Evolutionary conservation across 1,140 invertebrate genomes (phyloP), one percentile per base, ranked within the genome.

Genomic region (Neocloeon triangulifer): DNA sequence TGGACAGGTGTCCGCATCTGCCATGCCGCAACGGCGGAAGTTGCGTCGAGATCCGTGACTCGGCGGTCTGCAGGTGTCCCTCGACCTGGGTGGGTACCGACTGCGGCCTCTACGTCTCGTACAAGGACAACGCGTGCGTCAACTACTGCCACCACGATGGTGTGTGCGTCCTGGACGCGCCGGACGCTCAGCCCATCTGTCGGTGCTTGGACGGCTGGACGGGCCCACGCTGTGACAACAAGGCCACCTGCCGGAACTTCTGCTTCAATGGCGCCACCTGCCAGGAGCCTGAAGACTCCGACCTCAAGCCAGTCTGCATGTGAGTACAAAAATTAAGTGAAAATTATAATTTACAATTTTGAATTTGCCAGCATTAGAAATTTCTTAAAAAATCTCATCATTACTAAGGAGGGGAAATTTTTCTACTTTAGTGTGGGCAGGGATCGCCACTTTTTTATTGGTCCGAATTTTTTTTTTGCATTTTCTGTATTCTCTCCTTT

Each of bases 51-150:
- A 40, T 43, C 8, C 38, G 43, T 12, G 39, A 9, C 32, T 21
- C 32, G 18, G 9, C 23, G 19, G 9, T 38, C 19, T 39, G 15
- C 26, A 52, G 51, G 19, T 66, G 64, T 43, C 41, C 52, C 6
- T 45, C 46, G 32, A 48, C 49, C 9, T 69, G 56, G 53, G 57
- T 55, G 30, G 66, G 66, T 5, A 30, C 46, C 14, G 46, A 49
- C 20, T 70, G 68, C 46, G 46, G 52, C 30, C 36, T 35, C 36
- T 37, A 62, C 35, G 50, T 64, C 5, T n/a, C n/a, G n/a, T 53
- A 58, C 2, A 51, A 58, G 34, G 62, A 62, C 36, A 63, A 70
- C 51, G 57, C 63, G 4, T 77, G 73, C 44, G 44, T 50, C 2
- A 50, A 52, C 28, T 52, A 49, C 33, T 74, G 71, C 44, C 38